Evolutionary conservation across 2,888 invertebrate genomes (phyloP).

Genomic region (Polylopha cassiicola): DNA sequence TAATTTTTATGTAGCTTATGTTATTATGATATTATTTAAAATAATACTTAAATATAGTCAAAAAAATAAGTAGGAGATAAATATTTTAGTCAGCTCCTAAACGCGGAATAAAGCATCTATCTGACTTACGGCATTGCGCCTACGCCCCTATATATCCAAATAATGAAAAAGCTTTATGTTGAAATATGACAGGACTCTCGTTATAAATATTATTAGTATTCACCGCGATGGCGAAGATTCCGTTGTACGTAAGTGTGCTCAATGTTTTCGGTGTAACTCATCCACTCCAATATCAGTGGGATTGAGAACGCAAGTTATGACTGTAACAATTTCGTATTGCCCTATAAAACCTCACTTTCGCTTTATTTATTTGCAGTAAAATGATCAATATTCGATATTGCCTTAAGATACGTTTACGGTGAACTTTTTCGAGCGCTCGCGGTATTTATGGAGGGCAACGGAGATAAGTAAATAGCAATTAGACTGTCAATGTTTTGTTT

Average conservation of each 20-base stretch:
- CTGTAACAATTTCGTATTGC: conserved; percentile 72
- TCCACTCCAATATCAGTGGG: conserved; percentile 68
- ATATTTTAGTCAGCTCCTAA: too few species aligned
- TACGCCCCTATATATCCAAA: conserved; percentile 14
- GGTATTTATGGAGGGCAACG: conserved; percentile 8
- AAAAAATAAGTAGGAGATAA: too few species aligned
- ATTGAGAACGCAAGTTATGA: conserved; percentile 68
- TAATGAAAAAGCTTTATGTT: conserved; percentile 22
- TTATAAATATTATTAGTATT: conserved; percentile 52
- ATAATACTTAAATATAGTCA: too few species aligned
- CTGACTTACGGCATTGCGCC: conserved; percentile 12
- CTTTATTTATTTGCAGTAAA: conserved; percentile 72
- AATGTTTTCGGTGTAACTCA: conserved; percentile 63
- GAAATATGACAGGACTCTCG: conserved; percentile 41
- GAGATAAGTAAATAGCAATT: too few species aligned
- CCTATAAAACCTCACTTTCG: conserved; percentile 72
- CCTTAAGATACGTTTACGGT: conserved; percentile 39
- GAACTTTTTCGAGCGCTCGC: conserved; percentile 23
- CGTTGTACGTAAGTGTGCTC: conserved; percentile 36
- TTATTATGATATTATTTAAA: too few species aligned
- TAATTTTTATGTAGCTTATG: too few species aligned
- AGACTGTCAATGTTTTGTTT: too few species aligned
- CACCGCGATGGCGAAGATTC: conserved; percentile 41
- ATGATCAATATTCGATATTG: conserved; percentile 71
- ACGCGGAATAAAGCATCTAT: conserved; percentile 9